Base-by-base conservation (phyloP, 2,113 vertebrate species). In the Odobenus rosmarus region DNA sequence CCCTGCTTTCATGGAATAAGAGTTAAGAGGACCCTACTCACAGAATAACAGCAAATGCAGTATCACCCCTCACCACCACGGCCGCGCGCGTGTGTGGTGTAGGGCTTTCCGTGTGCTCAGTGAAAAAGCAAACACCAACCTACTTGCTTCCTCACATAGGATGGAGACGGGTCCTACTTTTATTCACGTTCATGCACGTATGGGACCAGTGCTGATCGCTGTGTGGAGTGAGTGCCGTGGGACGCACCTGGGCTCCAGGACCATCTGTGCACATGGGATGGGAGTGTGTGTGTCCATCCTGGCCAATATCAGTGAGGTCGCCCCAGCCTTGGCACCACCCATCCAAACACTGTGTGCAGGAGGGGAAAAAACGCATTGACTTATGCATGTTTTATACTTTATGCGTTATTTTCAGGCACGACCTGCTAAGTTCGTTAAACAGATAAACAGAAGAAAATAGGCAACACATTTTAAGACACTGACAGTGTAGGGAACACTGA, bases 31-130 rank as follows among this genome's bases (percentile, higher is more conserved):
- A 46, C 5, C 81, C 3, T 4, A 0, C 8, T 7, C 18, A 4
- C 15, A 46, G 26, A 21, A 3, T 7, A 31, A 0, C 36, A 19
- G 36, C 10, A 8, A 18, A 28, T 3, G 24, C 33, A 6, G 18
- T 11, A 2, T 7, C 8, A 39, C 14, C 14, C 4, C 0, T 0
- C 31, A 19, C 21, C 1, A 46, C 55, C 16, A 7, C 7, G 64
- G 64, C 2, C 21, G 4, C 13, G 23, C 0, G 76, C 28, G 9
- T 19, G 28, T 14, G 42, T 62, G 19, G 59, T 14, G 42, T 62
- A 31, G 59, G 59, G 39, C 59, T 84, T 21, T 2, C 39, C 33
- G 19, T 33, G 76, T 5, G 33, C 33, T 53, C 14, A 15, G 15
- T 3, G 24, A 24, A 4, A 5, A 28, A 1, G 57, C 36, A 39